Evolutionary conservation across 2,113 vertebrate genomes (phyloP).

Genomic region (Mormyrus lacerda): DNA sequence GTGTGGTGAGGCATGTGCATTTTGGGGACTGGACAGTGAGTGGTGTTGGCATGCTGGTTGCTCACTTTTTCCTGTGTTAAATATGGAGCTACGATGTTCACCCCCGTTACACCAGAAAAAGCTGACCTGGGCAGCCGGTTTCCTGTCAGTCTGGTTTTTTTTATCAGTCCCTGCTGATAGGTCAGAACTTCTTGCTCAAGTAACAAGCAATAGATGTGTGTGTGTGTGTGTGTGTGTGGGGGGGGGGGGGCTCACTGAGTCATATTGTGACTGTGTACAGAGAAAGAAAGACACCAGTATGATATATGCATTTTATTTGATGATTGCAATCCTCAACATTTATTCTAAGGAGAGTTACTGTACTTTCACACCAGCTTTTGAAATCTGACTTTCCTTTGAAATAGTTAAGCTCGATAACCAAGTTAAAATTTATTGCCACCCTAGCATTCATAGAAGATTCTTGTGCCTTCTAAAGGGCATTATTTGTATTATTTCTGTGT

Average conservation of each 20-base stretch:
- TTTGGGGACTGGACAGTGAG: not conserved
- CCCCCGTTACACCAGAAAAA: not conserved
- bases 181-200: not conserved
- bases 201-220: not conserved
- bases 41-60: not conserved
- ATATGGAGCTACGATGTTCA: not conserved
- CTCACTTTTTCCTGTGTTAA: not conserved
- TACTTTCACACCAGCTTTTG: not conserved
- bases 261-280: not conserved
- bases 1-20: not conserved
- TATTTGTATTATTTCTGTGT: not conserved
- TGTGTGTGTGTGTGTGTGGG: not conserved
- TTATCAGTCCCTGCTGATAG: not conserved
- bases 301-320: not conserved
- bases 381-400: not conserved
- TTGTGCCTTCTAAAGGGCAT: not conserved
- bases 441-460: not conserved
- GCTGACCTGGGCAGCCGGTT: not conserved
- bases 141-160: not conserved
- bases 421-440: not conserved
- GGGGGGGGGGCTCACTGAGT: not conserved
- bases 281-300: not conserved
- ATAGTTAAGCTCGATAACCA: not conserved
- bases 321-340: not conserved
- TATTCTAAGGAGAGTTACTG: not conserved